Conservation (phyloP, 2,113 vertebrate genomes). For the Myotis lucifugus region DNA sequence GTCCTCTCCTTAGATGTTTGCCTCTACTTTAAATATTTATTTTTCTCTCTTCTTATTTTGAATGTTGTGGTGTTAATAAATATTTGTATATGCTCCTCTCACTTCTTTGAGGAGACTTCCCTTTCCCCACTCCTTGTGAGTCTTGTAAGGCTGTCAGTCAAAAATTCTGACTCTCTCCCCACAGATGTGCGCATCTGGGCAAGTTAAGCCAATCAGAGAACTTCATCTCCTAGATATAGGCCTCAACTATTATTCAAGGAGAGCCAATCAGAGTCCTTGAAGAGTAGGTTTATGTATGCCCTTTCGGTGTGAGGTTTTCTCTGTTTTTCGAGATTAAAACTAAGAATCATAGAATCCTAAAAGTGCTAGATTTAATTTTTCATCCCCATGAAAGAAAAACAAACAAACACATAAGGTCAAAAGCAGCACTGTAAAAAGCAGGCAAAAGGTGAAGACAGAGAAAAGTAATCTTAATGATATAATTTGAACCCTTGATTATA, state of each 20-base stretch:
- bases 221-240: background rate
- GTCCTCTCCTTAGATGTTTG: background rate
- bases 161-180: background rate
- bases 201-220: background rate
- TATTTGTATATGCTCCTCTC: background rate
- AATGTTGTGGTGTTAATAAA: background rate
- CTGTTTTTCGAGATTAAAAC: background rate
- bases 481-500: background rate
- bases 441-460: background rate
- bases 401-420: background rate
- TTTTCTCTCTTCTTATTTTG: background rate
- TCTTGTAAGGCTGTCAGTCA: background rate
- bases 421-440: background rate
- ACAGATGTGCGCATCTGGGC: background rate
- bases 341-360: background rate
- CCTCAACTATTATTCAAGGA: background rate
- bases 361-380: background rate
- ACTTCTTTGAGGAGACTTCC: background rate
- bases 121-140: background rate
- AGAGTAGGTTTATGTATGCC: background rate
- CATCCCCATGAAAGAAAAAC: background rate
- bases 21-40: background rate
- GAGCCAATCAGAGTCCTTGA: background rate
- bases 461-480: background rate
- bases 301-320: background rate